These are phyloP conservation scores for Apantesis nais DNA, from an alignment of 2,888 invertebrate genomes.

Conservation along the genomic window DNA sequence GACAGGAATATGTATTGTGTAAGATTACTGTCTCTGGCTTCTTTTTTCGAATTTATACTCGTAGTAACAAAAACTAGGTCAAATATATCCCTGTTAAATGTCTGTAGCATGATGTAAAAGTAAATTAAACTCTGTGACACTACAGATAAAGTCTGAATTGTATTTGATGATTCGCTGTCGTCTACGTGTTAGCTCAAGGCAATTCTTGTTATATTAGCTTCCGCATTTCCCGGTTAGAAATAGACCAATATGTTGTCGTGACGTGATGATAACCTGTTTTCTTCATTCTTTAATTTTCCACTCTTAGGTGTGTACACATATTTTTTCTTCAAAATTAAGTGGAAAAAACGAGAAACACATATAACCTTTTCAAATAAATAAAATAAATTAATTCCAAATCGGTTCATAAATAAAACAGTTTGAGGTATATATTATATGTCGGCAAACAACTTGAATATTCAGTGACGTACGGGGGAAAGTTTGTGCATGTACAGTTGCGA, in stretches of 20 bases:
- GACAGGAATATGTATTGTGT: too few species aligned
- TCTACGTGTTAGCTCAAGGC: background rate
- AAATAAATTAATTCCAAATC: background rate
- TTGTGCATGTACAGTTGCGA: too few species aligned
- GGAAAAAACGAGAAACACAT: background rate
- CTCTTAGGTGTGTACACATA: background rate
- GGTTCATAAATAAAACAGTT: background rate
- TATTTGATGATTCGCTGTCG: background rate
- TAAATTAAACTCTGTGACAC: background rate
- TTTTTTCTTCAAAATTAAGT: background rate
- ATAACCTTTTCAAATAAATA: background rate
- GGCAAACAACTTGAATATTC: too few species aligned
- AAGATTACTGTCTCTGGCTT: too few species aligned
- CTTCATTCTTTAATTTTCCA: background rate
- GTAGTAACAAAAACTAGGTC: background rate
- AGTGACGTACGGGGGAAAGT: too few species aligned
- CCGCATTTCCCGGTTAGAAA: constrained; percentile 2
- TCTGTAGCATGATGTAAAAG: background rate
- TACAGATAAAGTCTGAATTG: background rate
- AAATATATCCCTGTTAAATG: background rate
- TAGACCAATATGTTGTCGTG: background rate
- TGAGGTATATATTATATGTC: too few species aligned
- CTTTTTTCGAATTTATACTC: background rate
- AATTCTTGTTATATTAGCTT: constrained; percentile 1
- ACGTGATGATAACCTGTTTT: background rate